Base-by-base conservation (phyloP, 2,888 invertebrate genomes). In the Ariolimax columbianus region DNA sequence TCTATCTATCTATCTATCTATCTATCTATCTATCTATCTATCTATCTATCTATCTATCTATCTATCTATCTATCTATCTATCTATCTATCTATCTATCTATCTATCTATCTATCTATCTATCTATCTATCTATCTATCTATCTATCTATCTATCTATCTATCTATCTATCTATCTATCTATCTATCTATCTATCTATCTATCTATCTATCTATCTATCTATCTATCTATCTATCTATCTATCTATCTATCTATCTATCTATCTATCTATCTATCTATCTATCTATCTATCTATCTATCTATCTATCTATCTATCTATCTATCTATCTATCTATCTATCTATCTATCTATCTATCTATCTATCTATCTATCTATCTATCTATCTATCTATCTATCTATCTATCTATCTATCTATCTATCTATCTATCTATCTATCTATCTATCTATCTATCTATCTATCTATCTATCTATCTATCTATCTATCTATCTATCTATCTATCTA, bases 11-110 rank as follows among this genome's bases (percentile, higher is more conserved):
- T 59, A 33, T 66, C 66, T 66, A n/a, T 66, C 66, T 66, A 30
- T 66, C 66, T 66, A 66, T 66, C 66, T 66, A 33, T 66, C 66
- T 59, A 59, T 59, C 66, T 66, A n/a, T 66, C 66, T 66, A 30
- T 66, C 66, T 66, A 66, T 66, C 66, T 66, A 33, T 66, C 59
- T 59, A 59, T 59, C 59, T 59, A 59, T 66, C 66, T 66, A 30
- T 66, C 66, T 66, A 33, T 66, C 66, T 66, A 66, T 66, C 66
- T 66, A 2, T 66, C 59, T 66, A 0, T 66, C 66, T 66, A 1
- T 66, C 66, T 66, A 23, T 66, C 66, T 66, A 2, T 66, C 59
- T 66, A 0, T 66, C 66, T 66, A 1, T 66, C 66, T 66, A 66
- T 66, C 66, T 66, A 2, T 66, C 55, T 47, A 55, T 55, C 55